These are phyloP conservation scores for Mystacides longicornis DNA, from an alignment of 2,888 invertebrate genomes.

Conservation along the genomic window DNA sequence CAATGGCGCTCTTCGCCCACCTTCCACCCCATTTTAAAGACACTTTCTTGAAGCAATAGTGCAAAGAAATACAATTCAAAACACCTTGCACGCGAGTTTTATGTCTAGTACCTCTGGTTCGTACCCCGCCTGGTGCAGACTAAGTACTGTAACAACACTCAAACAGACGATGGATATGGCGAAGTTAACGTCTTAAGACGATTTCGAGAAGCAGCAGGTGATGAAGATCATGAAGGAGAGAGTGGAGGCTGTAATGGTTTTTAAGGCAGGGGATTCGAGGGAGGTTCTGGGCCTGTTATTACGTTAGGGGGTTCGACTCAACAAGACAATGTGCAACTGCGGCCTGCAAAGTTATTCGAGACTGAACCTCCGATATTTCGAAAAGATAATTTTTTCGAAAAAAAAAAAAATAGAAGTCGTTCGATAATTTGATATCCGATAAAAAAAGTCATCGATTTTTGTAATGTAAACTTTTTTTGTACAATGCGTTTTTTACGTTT, in stretches of 20 bases:
- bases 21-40: too few species aligned
- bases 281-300: not conserved
- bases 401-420: too few species aligned
- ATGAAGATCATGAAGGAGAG: not conserved
- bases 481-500: too few species aligned
- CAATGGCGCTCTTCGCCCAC: too few species aligned
- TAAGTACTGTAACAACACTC: not conserved
- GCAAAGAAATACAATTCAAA: too few species aligned
- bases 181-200: slow-evolving; percentile 10
- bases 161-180: slow-evolving; percentile 2
- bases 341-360: too few species aligned
- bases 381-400: too few species aligned
- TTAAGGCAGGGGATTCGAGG: not conserved
- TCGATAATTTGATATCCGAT: too few species aligned
- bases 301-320: not conserved
- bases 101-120: slow-evolving; percentile 4
- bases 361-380: too few species aligned
- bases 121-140: not conserved
- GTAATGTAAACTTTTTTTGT: too few species aligned
- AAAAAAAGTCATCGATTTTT: too few species aligned
- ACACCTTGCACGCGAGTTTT: not conserved
- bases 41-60: too few species aligned
- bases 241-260: not conserved
- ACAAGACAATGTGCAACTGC: not conserved
- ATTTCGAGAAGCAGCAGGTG: not conserved